Evolutionary conservation across 2,797 vertebrate species (phyloP).

Genomic region (Morelia viridis): DNA sequence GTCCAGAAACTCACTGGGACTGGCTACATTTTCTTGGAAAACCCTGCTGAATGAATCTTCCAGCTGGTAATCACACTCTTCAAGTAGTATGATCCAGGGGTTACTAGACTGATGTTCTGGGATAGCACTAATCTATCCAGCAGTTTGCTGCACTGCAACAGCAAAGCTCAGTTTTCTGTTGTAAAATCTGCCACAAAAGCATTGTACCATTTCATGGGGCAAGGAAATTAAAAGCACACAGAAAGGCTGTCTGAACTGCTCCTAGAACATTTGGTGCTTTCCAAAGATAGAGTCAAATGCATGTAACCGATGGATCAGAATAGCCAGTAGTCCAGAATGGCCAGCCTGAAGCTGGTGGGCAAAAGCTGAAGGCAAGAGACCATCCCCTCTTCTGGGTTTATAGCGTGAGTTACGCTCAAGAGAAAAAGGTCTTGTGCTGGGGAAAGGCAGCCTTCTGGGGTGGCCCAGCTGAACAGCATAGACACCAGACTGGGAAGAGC

Average conservation of each 20-base stretch:
- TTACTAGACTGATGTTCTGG: not conserved
- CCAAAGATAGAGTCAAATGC: not conserved
- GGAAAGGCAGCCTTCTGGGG: not conserved
- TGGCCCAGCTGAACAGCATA: too few relatives aligned
- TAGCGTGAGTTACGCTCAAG: not conserved
- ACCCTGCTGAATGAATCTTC: not conserved
- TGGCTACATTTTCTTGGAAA: not conserved
- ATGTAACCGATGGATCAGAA: not conserved
- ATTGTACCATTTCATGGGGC: not conserved
- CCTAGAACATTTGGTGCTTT: not conserved
- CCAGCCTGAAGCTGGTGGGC: not conserved
- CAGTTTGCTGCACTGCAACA: not conserved
- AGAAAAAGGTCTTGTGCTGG: not conserved
- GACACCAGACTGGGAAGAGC: not conserved
- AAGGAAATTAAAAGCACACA: not conserved
- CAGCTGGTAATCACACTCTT: not conserved
- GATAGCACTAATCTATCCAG: not conserved
- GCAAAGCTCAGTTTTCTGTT: not conserved
- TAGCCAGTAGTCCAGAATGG: not conserved
- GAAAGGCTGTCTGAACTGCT: not conserved
- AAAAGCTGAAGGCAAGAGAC: not conserved
- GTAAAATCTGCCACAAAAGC: not conserved
- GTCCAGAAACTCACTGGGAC: not conserved
- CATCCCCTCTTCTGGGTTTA: not conserved
- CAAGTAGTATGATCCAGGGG: slow-evolving; percentile 24